Base-by-base conservation (phyloP, 2,888 invertebrate species). In the Catocala fraxini region DNA sequence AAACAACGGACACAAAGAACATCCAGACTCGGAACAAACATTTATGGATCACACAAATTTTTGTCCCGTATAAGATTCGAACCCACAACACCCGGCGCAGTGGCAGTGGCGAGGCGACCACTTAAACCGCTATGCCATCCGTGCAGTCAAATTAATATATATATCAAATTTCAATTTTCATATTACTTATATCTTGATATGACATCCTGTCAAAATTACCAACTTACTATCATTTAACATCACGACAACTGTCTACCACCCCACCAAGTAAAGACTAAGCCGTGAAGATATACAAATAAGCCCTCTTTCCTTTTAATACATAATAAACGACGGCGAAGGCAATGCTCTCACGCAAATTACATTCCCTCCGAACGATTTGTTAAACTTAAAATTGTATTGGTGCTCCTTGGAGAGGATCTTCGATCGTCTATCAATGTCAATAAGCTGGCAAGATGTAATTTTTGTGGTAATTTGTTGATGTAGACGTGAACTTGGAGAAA, bases 261-360 rank as follows among this genome's bases (percentile, higher is more conserved):
- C 51, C 13, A 33, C 34, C 11, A 10, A 5, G 54, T 7, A 12
- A 25, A 9, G 46, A n/a, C 9, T 34, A 52, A 25, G 25, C 47
- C 12, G 15, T 41, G 13, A 56, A 58, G 53, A 59, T 63, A 63
- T 63, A 59, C 63, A 63, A 58, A 63, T 63, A 59, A 51, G 42
- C 51, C 51, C 54, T 48, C 57, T 61, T 61, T 49, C 52, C 47
- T 54, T 51, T 64, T 66, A 70, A 72, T 76, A 71, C 68, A 70
- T 70, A 67, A 78, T 78, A 64, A 73, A 66, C 68, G 73, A 63
- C 71, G 63, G 71, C 66, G 68, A 39, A 74, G 70, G 56, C 69
- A 76, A 80, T 69, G 89, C 90, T 90, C 80, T 90, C 81, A 86
- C 71, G 75, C 75, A 90, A 90, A 91, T 90, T 91, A 86, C 84